A percentile compares a stretch with the other conserved stretches of the same genome.
Conservation (phyloP, 2,797 vertebrate genomes). For the Chanos chanos region DNA sequence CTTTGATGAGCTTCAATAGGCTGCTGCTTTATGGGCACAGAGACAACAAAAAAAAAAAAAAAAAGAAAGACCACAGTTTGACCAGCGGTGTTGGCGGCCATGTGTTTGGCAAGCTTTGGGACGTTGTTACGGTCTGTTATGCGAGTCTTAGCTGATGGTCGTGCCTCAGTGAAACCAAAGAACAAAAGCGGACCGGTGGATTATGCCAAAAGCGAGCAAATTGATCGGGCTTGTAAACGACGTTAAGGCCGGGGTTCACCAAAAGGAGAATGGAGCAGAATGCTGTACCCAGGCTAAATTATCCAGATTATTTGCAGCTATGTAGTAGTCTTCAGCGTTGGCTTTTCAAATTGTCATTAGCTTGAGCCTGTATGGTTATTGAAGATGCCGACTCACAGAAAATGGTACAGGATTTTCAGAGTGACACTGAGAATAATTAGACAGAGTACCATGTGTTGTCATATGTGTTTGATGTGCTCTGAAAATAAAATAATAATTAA, state of each 20-base stretch:
- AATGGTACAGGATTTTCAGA: no score
- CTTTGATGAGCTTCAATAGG: constrained; percentile 44
- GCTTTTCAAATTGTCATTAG: no score
- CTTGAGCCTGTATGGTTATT: no score
- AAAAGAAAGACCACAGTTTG: constrained; percentile 38
- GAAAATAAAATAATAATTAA: no score
- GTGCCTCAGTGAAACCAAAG: constrained; percentile 27
- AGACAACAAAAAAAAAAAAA: no score
- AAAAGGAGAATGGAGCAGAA: neutral
- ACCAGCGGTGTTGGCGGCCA: constrained; percentile 26
- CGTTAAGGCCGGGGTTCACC: constrained; percentile 16
- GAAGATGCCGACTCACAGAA: no score
- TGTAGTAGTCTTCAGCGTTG: no score
- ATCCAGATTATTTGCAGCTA: no score
- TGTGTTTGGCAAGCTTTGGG: constrained; percentile 38
- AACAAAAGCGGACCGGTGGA: constrained; percentile 24
- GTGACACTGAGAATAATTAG: no score
- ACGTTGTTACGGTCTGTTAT: constrained; percentile 37
- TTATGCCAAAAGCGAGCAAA: constrained; percentile 27
- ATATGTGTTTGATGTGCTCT: no score
- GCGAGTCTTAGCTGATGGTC: constrained; percentile 36
- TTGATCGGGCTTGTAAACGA: constrained; percentile 34
- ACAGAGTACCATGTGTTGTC: no score
- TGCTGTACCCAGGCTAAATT: no score
- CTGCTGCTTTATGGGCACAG: constrained; percentile 33